Evolutionary conservation across 2,113 vertebrate genomes (phyloP).

Genomic region (Lamprotornis superbus): DNA sequence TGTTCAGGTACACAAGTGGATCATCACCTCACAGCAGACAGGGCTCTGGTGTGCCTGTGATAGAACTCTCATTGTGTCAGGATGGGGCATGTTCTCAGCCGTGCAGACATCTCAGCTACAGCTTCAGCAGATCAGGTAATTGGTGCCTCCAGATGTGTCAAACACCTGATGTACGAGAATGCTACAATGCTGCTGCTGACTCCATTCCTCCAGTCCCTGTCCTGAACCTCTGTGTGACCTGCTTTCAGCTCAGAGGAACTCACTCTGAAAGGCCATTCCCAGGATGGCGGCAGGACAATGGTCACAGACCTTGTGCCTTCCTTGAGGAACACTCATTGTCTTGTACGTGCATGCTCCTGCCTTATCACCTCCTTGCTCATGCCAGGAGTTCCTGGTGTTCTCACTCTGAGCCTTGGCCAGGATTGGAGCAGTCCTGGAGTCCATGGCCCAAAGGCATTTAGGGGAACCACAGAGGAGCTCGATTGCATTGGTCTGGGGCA

Average conservation of each 20-base stretch:
- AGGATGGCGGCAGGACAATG: background rate
- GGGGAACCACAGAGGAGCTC: background rate
- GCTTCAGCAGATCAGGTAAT: fast-evolving
- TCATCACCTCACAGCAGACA: background rate
- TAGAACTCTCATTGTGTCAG: background rate
- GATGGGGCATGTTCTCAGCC: fast-evolving
- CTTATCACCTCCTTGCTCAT: background rate
- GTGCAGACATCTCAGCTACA: background rate
- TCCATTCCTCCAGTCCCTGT: background rate
- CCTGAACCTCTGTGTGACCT: background rate
- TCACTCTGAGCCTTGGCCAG: background rate
- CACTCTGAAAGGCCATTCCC: background rate
- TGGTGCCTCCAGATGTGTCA: fast-evolving
- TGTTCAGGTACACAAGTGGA: background rate
- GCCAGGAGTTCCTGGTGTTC: background rate
- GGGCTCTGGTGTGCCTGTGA: background rate
- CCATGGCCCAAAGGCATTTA: fast-evolving
- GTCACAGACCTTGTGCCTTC: background rate
- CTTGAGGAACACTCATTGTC: background rate
- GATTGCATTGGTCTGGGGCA: fast-evolving
- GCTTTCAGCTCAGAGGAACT: background rate
- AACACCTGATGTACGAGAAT: background rate
- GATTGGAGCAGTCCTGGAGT: background rate
- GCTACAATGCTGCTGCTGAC: background rate
- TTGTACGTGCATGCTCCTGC: background rate